These are phyloP conservation scores for Ephydatia muelleri DNA, from an alignment of 37 sponge, comb jelly and placozoan species.

Conservation along the genomic window DNA sequence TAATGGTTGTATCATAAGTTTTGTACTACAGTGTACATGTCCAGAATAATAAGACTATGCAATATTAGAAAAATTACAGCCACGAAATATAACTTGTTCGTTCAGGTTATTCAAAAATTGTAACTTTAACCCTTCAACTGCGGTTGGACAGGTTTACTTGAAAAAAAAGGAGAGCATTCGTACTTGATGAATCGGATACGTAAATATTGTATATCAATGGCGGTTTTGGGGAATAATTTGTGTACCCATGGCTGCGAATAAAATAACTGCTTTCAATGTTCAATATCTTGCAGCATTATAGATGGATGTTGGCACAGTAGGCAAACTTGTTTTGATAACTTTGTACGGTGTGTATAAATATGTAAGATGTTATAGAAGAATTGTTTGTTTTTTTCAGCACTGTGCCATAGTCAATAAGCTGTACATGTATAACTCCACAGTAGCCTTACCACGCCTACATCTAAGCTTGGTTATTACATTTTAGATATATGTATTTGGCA, in stretches of 20 bases:
- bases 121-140: neutral
- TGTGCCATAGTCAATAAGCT: too few relatives aligned
- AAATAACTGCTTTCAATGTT: neutral
- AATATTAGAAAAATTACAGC: neutral
- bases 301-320: neutral
- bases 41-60: neutral
- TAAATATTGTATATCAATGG: neutral
- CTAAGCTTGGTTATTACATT: too few relatives aligned
- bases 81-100: neutral
- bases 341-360: neutral
- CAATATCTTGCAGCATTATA: neutral
- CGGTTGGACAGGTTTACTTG: conserved; percentile 1
- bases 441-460: too few relatives aligned
- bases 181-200: neutral
- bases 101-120: neutral
- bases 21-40: neutral
- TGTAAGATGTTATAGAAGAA: neutral
- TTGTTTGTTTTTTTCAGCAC: neutral
- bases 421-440: too few relatives aligned
- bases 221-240: neutral
- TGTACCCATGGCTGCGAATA: neutral
- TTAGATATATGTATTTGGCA: too few relatives aligned
- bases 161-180: neutral
- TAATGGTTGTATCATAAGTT: neutral
- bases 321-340: neutral